These are phyloP conservation scores for Cerastoderma edule DNA, from an alignment of 2,888 invertebrate genomes.

Conservation along the genomic window DNA sequence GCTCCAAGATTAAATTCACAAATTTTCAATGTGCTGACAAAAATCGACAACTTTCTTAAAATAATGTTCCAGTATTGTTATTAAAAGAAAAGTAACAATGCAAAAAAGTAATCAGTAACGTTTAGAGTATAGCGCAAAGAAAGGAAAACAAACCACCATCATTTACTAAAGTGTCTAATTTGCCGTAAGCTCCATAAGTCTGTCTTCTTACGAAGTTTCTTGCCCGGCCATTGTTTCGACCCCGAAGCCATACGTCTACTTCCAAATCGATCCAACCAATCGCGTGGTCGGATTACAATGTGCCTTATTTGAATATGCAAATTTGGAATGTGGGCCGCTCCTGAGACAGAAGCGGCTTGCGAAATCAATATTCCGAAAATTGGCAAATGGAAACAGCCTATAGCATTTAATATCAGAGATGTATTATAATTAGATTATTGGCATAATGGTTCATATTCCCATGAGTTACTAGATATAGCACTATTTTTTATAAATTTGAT, in stretches of 20 bases:
- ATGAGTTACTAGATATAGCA: slow-evolving; percentile 78
- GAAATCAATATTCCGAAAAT: slow-evolving; percentile 58
- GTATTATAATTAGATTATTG: slow-evolving; percentile 77
- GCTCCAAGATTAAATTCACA: slow-evolving; percentile 8
- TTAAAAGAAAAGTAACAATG: slow-evolving; percentile 9
- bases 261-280: slow-evolving; percentile 46
- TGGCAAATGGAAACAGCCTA: slow-evolving; percentile 61
- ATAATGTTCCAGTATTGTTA: slow-evolving; percentile 8
- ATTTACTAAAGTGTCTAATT: slow-evolving; percentile 28
- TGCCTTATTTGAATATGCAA: slow-evolving; percentile 58
- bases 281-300: slow-evolving; percentile 28
- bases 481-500: slow-evolving; percentile 77
- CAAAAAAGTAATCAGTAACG: slow-evolving; percentile 21
- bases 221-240: slow-evolving; percentile 15
- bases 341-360: slow-evolving; percentile 34
- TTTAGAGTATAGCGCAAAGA: slow-evolving; percentile 20
- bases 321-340: slow-evolving; percentile 28
- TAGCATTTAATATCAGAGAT: slow-evolving; percentile 66
- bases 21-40: neutral
- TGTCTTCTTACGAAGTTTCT: slow-evolving; percentile 15
- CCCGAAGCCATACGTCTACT: slow-evolving; percentile 25
- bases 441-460: slow-evolving; percentile 76
- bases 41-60: neutral
- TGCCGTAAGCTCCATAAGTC: slow-evolving; percentile 22
- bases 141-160: slow-evolving; percentile 23